Base-by-base conservation (phyloP, 1,140 invertebrate species). In the Macrotrachela quadricornifera region DNA sequence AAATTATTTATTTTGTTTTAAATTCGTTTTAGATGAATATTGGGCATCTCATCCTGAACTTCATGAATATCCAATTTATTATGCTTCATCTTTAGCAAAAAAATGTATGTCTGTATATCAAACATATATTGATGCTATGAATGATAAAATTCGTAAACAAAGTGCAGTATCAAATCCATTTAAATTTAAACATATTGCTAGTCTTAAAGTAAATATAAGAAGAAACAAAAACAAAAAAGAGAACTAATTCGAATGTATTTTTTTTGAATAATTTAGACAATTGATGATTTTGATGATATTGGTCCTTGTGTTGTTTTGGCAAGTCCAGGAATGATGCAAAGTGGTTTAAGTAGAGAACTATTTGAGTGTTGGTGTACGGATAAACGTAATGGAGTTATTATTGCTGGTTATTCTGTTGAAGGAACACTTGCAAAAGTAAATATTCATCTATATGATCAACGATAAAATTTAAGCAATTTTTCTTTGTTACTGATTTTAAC, bases 71-170 rank as follows among this genome's bases (percentile, higher is more conserved):
- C 94, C 94, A 0, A 96, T 99, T 58, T 99, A 99, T 72, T 99
- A 99, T 73, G 92, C 92, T 0, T 95, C 90, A 1, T 94, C 90
- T 0, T 71, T 99, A 41, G 94, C 94, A 3, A 97, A 97, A 68
- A 99, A 99, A 65, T 99, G 94, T 66, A 99, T 99, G 91, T 83
- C 87, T 54, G 92, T 99, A 0, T 99, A 99, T 73, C 92, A 99
- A 69, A 99, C 92, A 0, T 97, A 95, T 65, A 82, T 97, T 0
- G 94, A 95, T 71, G 90, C 91, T 0, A 99, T 99, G 94, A 99
- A 99, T 67, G 87, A 96, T 59, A 81, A 81, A 63, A 97, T 99
- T 59, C 76, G 82, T 16, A 69, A 86, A 10, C 91, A 97, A 71
- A 96, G 97, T 61, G 84, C 87, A 0, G 82, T 96, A 38, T 94